Base-by-base conservation (phyloP, 2,888 invertebrate species). In the Ormyrus labotus region DNA sequence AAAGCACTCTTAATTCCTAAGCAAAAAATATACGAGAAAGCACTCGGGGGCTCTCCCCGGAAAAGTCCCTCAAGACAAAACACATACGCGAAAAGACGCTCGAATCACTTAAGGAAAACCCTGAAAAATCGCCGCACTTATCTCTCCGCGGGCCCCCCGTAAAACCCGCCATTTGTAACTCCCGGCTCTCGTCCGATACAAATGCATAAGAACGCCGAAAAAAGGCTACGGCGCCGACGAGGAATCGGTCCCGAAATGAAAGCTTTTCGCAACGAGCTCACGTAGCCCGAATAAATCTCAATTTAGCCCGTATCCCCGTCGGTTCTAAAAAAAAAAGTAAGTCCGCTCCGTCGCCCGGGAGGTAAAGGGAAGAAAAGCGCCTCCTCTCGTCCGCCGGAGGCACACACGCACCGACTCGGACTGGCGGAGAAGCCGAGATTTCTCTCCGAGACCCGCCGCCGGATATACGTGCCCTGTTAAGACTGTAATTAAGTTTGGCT, bases 281-380 rank as follows among this genome's bases (percentile, higher is more conserved):
- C 68, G 76, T 76, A 75, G 57, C 13, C 63, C 67, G 55, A 75
- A 80, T 80, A 80, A 80, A 80, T 80, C 80, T 76, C 63, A 72
- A 80, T 80, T 70, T 61, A 76, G 68, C 65, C 0, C 13, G 9
- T 70, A 19, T 69, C 69, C 50, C 47, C 48, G 34, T 19, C 8
- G 60, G 50, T 6, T 61, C 68, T 61, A 45, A 63, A 75, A 65
- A 75, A 65, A 34, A 2, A 34, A 34, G 34, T 2, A 34, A 34
- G 34, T 34, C 34, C 34, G 34, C 1, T 2, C 34, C 34, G 34
- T 34, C 34, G 34, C 34, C 34, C 34, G 34, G 2, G 10, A 5
- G 7, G 45, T 6, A 45, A 45, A 55, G 61, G 11, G 55, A 19
- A 57, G 48, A 13, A 13, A 19, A 11, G 11, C 55, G 9, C 51